These are phyloP conservation scores for Anarhynchus alexandrinus DNA, from an alignment of 2,113 vertebrate genomes.

Conservation along the genomic window DNA sequence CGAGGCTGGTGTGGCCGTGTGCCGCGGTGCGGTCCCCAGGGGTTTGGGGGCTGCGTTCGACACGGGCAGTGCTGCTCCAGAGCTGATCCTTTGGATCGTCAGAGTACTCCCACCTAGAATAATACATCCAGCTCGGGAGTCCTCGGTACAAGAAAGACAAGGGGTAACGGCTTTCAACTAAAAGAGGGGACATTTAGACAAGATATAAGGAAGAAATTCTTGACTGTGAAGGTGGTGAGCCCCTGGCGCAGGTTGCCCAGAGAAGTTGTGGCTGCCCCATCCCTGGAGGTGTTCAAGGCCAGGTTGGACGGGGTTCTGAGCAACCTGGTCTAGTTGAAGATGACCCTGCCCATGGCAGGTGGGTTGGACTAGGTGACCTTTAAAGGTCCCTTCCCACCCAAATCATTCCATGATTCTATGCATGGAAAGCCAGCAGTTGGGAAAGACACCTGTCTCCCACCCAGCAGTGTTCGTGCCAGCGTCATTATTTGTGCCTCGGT, in stretches of 20 bases:
- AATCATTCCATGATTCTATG: rapidly evolving
- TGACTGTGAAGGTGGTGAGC: rapidly evolving
- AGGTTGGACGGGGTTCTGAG: not conserved
- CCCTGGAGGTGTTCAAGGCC: rapidly evolving
- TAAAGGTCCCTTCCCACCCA: not conserved
- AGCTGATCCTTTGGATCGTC: not conserved
- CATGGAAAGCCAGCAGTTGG: rapidly evolving
- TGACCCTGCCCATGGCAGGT: not conserved
- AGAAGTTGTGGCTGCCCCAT: not conserved
- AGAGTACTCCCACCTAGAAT: rapidly evolving
- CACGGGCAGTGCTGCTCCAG: rapidly evolving
- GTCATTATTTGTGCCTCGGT: too few species aligned
- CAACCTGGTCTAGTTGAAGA: rapidly evolving
- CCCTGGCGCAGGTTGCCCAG: not conserved
- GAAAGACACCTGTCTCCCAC: not conserved
- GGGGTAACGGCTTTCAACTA: not conserved
- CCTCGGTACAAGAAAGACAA: rapidly evolving
- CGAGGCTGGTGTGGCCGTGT: rapidly evolving
- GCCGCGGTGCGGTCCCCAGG: rapidly evolving
- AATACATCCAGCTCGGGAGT: not conserved
- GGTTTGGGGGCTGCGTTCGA: rapidly evolving
- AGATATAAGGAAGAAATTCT: rapidly evolving
- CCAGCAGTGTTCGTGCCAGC: rapidly evolving
- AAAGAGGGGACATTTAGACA: not conserved
- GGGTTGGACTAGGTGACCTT: too few species aligned